Conservation (phyloP, 1,140 invertebrate genomes). For the Potamilus streckersoni region DNA sequence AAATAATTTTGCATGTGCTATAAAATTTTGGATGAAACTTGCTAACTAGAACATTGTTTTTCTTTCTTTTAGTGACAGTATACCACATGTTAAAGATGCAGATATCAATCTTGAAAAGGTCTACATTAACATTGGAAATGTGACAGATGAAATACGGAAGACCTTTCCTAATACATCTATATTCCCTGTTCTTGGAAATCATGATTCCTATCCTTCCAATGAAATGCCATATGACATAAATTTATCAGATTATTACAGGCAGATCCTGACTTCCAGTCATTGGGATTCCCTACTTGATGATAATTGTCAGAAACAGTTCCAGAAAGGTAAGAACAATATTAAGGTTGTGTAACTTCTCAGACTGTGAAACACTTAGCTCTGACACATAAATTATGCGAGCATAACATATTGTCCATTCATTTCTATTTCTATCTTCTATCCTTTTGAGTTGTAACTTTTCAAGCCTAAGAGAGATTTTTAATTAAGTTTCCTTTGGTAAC, state of each 20-base stretch:
- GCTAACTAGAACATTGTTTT: background rate
- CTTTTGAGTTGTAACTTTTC: no score
- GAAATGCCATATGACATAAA: constrained; percentile 37
- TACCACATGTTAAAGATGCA: constrained; percentile 59
- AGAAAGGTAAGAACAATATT: constrained; percentile 32
- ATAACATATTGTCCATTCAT: no score
- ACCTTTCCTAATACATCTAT: constrained; percentile 61
- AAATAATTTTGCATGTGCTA: background rate
- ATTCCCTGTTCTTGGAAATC: constrained; percentile 68
- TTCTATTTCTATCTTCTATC: no score
- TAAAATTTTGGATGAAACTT: background rate
- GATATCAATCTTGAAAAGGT: constrained; percentile 50
- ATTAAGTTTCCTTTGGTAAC: no score
- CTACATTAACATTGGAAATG: constrained; percentile 51
- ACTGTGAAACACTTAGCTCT: no score
- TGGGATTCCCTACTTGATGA: constrained; percentile 50
- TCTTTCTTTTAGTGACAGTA: constrained; percentile 62
- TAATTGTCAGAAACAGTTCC: constrained; percentile 36
- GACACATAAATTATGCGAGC: no score
- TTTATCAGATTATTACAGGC: constrained; percentile 51
- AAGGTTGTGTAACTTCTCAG: background rate
- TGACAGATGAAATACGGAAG: constrained; percentile 53
- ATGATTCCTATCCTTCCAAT: constrained; percentile 64
- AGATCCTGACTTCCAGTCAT: constrained; percentile 52
- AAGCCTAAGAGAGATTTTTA: no score